phyloP scores from a whole-genome alignment of 2,797 vertebrate species.

The Sebastes reedi region DNA sequence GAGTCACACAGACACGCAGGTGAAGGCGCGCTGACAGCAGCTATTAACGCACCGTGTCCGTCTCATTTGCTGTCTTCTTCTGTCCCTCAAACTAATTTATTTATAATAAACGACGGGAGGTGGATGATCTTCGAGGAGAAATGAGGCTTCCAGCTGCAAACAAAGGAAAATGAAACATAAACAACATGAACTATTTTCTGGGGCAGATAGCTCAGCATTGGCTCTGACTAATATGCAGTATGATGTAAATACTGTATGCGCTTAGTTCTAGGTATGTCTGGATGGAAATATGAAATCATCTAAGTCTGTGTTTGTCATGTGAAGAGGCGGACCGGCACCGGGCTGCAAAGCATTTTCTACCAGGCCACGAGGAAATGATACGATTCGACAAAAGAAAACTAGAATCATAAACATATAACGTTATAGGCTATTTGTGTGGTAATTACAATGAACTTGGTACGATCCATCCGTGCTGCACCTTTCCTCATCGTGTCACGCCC shows the following conservation, averaged over 20 bases:
- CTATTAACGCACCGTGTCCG: background rate
- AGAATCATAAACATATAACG: too few species aligned
- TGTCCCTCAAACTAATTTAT: background rate
- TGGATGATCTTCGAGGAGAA: background rate
- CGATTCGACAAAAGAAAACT: too few species aligned
- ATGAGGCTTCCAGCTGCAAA: background rate
- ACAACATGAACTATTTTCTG: background rate
- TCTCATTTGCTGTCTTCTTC: background rate
- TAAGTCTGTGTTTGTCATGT: background rate
- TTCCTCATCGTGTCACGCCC: too few species aligned
- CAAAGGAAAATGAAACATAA: background rate
- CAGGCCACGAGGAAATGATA: too few species aligned
- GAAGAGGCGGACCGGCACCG: too few species aligned
- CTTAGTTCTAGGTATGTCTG: background rate
- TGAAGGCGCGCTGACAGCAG: conserved; percentile 3
- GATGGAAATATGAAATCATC: background rate
- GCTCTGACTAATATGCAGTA: background rate
- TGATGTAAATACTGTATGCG: background rate
- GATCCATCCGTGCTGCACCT: too few species aligned
- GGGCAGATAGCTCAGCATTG: background rate
- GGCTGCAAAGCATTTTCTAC: too few species aligned
- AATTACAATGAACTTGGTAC: too few species aligned
- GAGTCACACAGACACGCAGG: background rate
- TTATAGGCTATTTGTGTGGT: too few species aligned
- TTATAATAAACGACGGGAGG: background rate